phyloP scores from a whole-genome alignment of 1,140 invertebrate species.

The Meteorus sp. region DNA sequence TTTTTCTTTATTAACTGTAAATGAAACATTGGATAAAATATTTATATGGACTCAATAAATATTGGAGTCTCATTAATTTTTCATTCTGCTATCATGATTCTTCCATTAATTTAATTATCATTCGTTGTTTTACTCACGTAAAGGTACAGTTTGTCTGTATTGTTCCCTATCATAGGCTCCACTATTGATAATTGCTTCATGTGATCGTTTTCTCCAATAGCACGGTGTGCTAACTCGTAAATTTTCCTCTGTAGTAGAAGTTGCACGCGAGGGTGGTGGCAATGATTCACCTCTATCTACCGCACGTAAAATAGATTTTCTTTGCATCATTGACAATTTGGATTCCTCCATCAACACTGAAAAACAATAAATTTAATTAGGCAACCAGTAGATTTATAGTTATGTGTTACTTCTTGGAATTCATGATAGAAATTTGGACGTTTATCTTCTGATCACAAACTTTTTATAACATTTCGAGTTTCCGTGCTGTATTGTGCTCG shows the following conservation, averaged over 20 bases:
- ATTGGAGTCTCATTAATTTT: neutral
- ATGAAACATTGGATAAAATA: slow-evolving; percentile 3
- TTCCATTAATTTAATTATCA: neutral
- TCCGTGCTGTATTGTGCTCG: slow-evolving; percentile 54
- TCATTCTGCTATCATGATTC: neutral
- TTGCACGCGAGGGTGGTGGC: slow-evolving; percentile 30
- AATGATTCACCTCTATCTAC: slow-evolving; percentile 52
- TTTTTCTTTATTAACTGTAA: slow-evolving; percentile 50
- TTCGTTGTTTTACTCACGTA: slow-evolving; percentile 43
- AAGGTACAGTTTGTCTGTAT: slow-evolving; percentile 47
- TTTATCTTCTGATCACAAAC: slow-evolving; percentile 34
- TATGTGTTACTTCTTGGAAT: too few relatives aligned
- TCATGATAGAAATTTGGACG: neutral
- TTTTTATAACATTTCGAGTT: slow-evolving; percentile 51
- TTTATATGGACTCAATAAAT: neutral
- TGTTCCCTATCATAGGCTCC: slow-evolving; percentile 55
- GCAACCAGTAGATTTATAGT: too few relatives aligned
- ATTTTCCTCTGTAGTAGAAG: slow-evolving; percentile 18
- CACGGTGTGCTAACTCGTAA: slow-evolving; percentile 18
- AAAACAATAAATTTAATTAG: slow-evolving; percentile 24
- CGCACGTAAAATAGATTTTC: slow-evolving; percentile 48
- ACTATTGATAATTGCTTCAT: slow-evolving; percentile 37
- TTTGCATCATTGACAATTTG: slow-evolving; percentile 54
- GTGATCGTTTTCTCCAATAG: slow-evolving; percentile 40
- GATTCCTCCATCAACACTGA: slow-evolving; percentile 59